Evolutionary conservation across 1,140 invertebrate species (phyloP).

Genomic region (Caenorhabditis tropicalis): DNA sequence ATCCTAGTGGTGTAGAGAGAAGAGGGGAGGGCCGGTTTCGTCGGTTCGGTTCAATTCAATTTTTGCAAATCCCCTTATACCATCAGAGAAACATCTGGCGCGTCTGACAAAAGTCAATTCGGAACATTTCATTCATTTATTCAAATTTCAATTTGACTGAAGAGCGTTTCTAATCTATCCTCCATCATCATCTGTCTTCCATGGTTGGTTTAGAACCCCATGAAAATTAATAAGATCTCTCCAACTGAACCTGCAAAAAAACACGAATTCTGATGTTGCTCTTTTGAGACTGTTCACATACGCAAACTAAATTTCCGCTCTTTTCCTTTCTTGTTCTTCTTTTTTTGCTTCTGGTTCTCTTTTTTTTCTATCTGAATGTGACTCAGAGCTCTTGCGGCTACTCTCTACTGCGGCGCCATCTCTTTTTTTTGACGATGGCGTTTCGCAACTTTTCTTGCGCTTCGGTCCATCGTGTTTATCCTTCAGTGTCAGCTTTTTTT

Average conservation of each 20-base stretch:
- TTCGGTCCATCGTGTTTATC: conserved; percentile 34
- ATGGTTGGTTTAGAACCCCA: not conserved
- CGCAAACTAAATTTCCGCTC: conserved; percentile 36
- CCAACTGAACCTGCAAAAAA: not conserved
- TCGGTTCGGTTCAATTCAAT: conserved; percentile 10
- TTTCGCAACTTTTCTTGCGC: conserved; percentile 38
- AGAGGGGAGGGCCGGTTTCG: not conserved
- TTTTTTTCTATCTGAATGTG: conserved; percentile 36
- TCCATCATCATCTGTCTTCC: conserved; percentile 9
- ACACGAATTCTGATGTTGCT: not conserved
- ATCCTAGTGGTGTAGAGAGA: not conserved
- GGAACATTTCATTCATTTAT: conserved; percentile 43
- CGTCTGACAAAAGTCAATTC: conserved; percentile 26
- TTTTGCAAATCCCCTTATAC: not conserved
- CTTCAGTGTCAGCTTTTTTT: conserved; percentile 39
- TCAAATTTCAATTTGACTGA: conserved; percentile 38
- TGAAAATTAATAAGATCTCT: not conserved
- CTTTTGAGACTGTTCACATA: conserved; percentile 19
- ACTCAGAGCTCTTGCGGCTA: conserved; percentile 16
- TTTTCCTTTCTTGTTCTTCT: conserved; percentile 31
- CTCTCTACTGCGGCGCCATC: not conserved
- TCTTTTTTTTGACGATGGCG: conserved; percentile 22
- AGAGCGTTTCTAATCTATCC: conserved; percentile 21
- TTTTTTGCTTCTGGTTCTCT: conserved; percentile 6
- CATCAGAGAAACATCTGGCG: conserved; percentile 30